Conservation (phyloP, 2,113 vertebrate species). For the Microtus ochrogaster region DNA sequence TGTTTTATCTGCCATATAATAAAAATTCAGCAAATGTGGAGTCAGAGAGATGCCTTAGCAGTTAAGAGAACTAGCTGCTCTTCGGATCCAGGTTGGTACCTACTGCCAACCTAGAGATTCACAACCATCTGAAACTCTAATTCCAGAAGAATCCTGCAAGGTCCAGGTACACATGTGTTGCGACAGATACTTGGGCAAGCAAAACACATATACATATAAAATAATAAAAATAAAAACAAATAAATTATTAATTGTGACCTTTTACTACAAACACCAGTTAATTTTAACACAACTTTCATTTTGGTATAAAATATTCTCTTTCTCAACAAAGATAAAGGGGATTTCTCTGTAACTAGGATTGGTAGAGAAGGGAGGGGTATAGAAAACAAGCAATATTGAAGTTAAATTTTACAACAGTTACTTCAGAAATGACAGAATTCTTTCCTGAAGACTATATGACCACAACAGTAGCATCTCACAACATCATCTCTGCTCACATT, state of each 20-base stretch:
- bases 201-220: not conserved
- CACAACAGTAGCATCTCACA: not conserved
- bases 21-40: not conserved
- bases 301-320: not conserved
- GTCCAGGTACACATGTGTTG: not conserved
- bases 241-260: conserved; percentile 10
- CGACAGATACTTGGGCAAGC: not conserved
- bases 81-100: not conserved
- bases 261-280: not conserved
- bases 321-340: not conserved
- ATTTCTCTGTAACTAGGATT: not conserved
- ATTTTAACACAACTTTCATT: not conserved
- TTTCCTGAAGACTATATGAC: not conserved
- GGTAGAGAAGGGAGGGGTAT: not conserved
- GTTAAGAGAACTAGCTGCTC: not conserved
- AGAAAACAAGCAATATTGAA: not conserved
- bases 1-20: not conserved
- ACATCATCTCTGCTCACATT: not conserved
- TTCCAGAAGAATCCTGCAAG: not conserved
- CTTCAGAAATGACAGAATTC: not conserved
- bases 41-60: not conserved
- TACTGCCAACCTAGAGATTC: not conserved
- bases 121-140: not conserved
- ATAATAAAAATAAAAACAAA: not conserved
- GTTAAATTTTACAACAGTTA: not conserved